These are phyloP conservation scores for Apodemia duryi DNA, from an alignment of 2,888 invertebrate species.

Conservation along the genomic window DNA sequence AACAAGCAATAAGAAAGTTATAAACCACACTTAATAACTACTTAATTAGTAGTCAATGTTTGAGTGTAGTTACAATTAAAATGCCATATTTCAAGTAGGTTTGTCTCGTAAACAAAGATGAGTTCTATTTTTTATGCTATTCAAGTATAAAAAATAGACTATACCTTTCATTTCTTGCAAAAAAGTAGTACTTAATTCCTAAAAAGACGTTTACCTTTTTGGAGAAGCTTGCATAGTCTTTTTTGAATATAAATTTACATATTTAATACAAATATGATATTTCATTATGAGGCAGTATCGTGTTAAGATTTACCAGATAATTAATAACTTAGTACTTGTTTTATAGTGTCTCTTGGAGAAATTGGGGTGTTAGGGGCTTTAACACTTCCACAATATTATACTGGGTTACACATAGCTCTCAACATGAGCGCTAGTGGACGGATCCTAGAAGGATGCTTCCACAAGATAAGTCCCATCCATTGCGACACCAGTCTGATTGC, in stretches of 20 bases:
- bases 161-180: too few relatives aligned
- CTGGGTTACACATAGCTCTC: constrained; percentile 59
- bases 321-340: constrained; percentile 68
- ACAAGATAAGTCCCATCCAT: constrained; percentile 92
- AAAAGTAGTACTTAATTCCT: too few relatives aligned
- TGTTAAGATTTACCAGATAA: constrained; percentile 60
- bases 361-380: constrained; percentile 18
- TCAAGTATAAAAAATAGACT: neutral
- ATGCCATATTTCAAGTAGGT: neutral
- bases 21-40: neutral
- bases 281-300: constrained; percentile 65
- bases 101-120: neutral
- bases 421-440: constrained; percentile 56
- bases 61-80: too few relatives aligned
- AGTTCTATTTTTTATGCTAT: neutral
- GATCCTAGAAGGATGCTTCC: constrained; percentile 88
- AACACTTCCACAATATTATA: constrained; percentile 20
- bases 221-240: neutral
- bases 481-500: constrained; percentile 88
- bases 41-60: neutral
- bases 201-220: neutral
- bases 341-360: constrained; percentile 34
- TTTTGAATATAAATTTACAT: constrained; percentile 35
- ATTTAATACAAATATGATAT: constrained; percentile 56
- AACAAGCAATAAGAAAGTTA: neutral